Conservation (phyloP, 2,113 vertebrate genomes). For the Pelecanus crispus region DNA sequence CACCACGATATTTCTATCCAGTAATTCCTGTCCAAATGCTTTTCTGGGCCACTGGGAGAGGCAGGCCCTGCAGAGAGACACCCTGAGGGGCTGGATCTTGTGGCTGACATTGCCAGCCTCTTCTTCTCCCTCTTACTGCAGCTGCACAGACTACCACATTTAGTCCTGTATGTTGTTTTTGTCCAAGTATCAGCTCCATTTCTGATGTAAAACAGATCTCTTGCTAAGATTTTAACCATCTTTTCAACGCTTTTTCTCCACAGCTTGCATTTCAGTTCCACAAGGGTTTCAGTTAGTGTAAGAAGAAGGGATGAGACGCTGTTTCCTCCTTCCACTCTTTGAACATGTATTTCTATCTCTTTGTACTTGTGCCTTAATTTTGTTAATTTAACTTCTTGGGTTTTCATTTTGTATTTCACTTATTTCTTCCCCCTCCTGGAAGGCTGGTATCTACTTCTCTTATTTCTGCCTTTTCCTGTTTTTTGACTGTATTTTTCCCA, state of each 20-base stretch:
- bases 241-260: background rate
- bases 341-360: background rate
- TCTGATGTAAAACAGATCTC: background rate
- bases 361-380: background rate
- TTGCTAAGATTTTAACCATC: background rate
- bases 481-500: background rate
- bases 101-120: background rate
- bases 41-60: background rate
- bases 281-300: background rate
- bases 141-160: background rate
- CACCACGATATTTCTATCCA: fast-evolving
- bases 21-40: background rate
- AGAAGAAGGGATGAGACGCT: background rate
- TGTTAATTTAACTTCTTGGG: background rate
- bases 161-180: fast-evolving
- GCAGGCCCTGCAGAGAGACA: background rate
- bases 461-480: background rate
- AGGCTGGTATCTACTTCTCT: background rate
- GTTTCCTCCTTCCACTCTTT: background rate
- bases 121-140: background rate
- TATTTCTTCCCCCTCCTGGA: background rate
- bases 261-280: background rate
- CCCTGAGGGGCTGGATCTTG: background rate
- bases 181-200: background rate
- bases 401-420: background rate